Conservation (phyloP, 2,888 invertebrate genomes). For the Drosophila mimica region DNA sequence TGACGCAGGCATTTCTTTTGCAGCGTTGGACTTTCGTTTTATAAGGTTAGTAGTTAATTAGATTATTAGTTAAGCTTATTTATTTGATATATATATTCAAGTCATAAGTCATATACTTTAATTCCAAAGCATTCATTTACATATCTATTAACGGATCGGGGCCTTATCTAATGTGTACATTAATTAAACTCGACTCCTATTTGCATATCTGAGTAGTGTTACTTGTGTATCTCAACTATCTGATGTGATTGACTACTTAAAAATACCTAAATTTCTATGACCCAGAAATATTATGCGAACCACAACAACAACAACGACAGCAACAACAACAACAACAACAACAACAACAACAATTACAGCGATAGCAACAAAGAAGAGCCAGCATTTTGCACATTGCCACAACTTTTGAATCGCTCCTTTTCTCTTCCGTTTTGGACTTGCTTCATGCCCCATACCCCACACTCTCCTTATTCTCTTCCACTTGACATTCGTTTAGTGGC, state of each 20-base stretch:
- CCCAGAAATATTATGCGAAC: constrained; percentile 26
- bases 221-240: constrained; percentile 14
- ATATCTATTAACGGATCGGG: not conserved
- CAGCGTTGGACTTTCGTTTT: constrained; percentile 85
- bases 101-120: not conserved
- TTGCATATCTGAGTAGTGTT: not conserved
- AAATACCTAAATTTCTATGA: constrained; percentile 55
- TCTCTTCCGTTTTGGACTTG: constrained; percentile 2
- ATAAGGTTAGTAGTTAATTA: constrained; percentile 81
- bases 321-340: not conserved
- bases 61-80: too few species aligned
- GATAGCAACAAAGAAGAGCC: constrained; percentile 59
- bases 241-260: constrained; percentile 19
- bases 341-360: constrained; percentile 31
- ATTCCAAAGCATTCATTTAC: not conserved
- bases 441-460: not conserved
- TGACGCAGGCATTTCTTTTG: constrained; percentile 86
- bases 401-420: constrained; percentile 13
- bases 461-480: constrained; percentile 29
- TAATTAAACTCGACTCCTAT: not conserved
- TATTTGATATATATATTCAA: not conserved
- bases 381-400: constrained; percentile 63
- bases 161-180: not conserved
- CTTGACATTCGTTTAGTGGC: constrained; percentile 62
- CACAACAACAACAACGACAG: not conserved